A percentile compares a stretch with the other conserved stretches of the same genome.
Conservation (phyloP, 2,113 vertebrate species). For the Desmodus rotundus region DNA sequence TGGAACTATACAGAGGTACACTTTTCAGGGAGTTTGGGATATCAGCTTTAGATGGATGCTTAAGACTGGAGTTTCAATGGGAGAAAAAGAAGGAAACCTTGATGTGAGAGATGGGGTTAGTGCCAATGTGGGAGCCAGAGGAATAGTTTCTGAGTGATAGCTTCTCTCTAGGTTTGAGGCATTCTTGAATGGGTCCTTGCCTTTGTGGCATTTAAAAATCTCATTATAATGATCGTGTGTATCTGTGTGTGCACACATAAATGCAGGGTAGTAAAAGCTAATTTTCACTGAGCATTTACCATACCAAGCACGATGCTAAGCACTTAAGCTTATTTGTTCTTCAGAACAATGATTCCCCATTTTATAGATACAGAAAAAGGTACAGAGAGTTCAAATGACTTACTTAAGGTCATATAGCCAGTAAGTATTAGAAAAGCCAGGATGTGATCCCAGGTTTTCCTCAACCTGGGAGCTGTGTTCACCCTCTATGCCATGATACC, state of each 20-base stretch:
- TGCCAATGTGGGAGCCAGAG: background rate
- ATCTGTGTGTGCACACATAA: background rate
- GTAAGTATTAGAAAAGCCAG: background rate
- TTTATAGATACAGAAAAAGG: conserved; percentile 5
- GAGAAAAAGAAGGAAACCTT: background rate
- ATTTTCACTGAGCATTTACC: background rate
- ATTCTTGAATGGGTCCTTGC: background rate
- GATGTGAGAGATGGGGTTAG: background rate
- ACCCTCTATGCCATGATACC: background rate
- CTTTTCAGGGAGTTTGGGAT: background rate
- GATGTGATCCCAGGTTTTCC: background rate
- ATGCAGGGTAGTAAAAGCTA: background rate
- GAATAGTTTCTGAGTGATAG: background rate
- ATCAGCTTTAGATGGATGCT: background rate
- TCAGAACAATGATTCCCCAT: background rate
- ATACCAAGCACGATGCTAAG: background rate
- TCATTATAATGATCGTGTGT: background rate
- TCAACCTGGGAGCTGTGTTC: background rate
- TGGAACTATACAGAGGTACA: background rate
- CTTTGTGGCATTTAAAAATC: conserved; percentile 24
- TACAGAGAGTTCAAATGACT: conserved; percentile 1
- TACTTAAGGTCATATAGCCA: background rate
- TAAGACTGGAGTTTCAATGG: background rate
- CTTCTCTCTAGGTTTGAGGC: background rate
- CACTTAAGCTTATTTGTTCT: background rate